phyloP scores from a whole-genome alignment of 2,797 vertebrate genomes.

The Sarcophilus harrisii region DNA sequence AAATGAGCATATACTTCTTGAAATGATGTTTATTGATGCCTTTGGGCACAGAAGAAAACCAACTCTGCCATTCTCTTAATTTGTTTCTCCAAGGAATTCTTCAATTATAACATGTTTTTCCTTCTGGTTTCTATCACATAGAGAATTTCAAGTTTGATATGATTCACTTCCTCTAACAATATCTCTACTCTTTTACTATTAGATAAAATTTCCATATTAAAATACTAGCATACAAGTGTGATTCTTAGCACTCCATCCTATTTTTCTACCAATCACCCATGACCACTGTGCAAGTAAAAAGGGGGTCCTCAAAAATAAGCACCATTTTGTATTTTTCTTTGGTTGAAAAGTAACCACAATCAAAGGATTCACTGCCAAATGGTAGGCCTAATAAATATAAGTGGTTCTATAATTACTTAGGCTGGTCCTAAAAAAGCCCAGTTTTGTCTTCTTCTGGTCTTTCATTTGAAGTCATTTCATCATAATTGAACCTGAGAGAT shows the following conservation, averaged over 20 bases:
- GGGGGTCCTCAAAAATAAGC: not conserved
- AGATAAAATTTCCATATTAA: not conserved
- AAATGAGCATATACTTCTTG: not conserved
- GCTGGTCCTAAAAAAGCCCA: not conserved
- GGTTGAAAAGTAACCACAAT: not conserved
- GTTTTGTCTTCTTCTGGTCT: not conserved
- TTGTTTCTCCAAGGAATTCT: not conserved
- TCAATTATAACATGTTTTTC: not conserved
- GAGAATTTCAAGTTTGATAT: not conserved
- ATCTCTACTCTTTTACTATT: not conserved
- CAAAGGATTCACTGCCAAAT: not conserved
- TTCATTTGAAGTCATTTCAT: not conserved
- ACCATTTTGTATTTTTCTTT: not conserved
- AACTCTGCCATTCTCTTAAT: not conserved
- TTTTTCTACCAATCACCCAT: not conserved
- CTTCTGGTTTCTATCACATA: not conserved
- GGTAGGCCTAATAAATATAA: not conserved
- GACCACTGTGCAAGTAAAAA: not conserved
- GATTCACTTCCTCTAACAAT: not conserved
- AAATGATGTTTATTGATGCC: not conserved
- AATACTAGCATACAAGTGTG: not conserved
- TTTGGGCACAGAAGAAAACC: not conserved
- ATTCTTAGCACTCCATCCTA: not conserved
- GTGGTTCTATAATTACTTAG: not conserved
- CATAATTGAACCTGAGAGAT: not conserved